Evolutionary conservation across 1,140 invertebrate species (phyloP), one percentile per base, ranked within the genome.

Genomic region (Drosophila triauraria): DNA sequence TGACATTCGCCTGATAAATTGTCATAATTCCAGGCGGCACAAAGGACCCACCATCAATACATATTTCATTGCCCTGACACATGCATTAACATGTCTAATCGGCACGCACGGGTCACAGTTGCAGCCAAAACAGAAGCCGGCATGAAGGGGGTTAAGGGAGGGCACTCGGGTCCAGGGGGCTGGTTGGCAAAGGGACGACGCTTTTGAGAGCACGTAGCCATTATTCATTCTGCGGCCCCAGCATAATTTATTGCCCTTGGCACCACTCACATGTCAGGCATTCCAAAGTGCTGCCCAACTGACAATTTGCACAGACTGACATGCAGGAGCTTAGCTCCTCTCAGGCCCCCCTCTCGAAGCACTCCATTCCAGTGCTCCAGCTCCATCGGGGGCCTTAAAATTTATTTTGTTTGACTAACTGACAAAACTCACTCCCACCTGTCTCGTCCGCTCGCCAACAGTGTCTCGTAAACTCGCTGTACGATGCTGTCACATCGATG

Each of bases 41-140:
- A 71, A 50, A 67, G 50, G 35, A 9, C 32, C 75, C 15, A 15
- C 75, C 50, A 80, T 88, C 84, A 71, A 88, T 84, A 82, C 85
- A 90, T 87, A 87, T 87, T 87, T 87, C 85, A 87, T 88, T 76
- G 68, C 63, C 80, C 84, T 87, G 84, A 87, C 84, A 88, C 61
- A 83, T 88, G 85, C 84, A 87, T 87, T 87, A 87, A 87, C 85
- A 79, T 88, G 85, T 84, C 81, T 80, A 88, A 87, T 82, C 83
- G 83, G 71, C 80, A 79, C 70, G 63, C 83, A 68, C 43, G 74
- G 75, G 75, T 43, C 69, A 64, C 81, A 67, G 50, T 67, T 72
- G 78, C 64, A 80, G 44, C 54, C 63, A 44, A 40, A 42, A 30
- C 51, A 23, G 32, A 43, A 61, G 10, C 40, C 9, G 53, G 8